A percentile compares a stretch with the other conserved stretches of the same genome.
These are phyloP conservation scores for Temnothorax rugatulus DNA, from an alignment of 2,888 invertebrate species.

Conservation along the genomic window DNA sequence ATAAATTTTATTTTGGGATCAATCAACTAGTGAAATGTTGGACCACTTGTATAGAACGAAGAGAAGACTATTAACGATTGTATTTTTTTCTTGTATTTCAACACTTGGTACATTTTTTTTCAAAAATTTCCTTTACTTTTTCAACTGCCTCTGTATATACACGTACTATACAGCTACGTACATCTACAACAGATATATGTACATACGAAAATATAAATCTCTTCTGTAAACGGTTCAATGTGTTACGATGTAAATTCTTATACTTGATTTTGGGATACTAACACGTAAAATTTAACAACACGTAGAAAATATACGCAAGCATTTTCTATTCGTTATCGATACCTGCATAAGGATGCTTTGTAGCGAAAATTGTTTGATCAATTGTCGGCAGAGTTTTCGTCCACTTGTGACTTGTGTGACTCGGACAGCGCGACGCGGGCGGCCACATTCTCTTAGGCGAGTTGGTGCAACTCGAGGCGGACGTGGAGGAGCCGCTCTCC, in stretches of 20 bases:
- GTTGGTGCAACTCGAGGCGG: slow-evolving; percentile 89
- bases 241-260: neutral
- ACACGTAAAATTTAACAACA: slow-evolving; percentile 14
- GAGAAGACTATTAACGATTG: neutral
- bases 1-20: too few relatives aligned
- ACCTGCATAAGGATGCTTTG: slow-evolving; percentile 84
- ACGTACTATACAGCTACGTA: slow-evolving; percentile 32
- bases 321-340: slow-evolving; percentile 59
- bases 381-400: slow-evolving; percentile 87
- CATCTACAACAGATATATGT: slow-evolving; percentile 23
- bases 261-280: neutral
- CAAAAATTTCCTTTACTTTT: neutral
- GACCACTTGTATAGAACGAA: neutral
- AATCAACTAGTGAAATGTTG: neutral
- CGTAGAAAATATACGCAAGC: slow-evolving; percentile 31
- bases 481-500: slow-evolving; percentile 88
- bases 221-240: neutral
- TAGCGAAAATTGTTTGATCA: slow-evolving; percentile 83
- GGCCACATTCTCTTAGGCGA: slow-evolving; percentile 89
- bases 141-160: neutral
- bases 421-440: slow-evolving; percentile 83
- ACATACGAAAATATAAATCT: neutral
- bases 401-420: slow-evolving; percentile 84
- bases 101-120: neutral
- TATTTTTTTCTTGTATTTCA: neutral